Conservation (phyloP, 37 sponge, comb jelly and placozoan genomes). For the Oopsacas minuta region DNA sequence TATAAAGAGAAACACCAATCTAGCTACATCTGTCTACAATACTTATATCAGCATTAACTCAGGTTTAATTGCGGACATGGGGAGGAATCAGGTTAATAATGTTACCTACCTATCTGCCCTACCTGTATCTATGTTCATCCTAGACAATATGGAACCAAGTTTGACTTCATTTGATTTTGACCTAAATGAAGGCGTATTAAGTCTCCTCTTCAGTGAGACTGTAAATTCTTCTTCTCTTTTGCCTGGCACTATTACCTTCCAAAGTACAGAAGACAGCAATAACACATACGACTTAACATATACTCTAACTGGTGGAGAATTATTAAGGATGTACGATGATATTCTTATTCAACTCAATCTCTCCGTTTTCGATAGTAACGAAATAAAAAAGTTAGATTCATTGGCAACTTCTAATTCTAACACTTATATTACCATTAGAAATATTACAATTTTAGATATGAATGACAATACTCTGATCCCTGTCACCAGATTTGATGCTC, state of each 20-base stretch:
- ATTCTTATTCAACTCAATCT: conserved; percentile 3
- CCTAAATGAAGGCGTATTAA: conserved; percentile 47
- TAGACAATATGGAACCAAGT: conserved; percentile 37
- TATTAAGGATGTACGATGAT: conserved; percentile 12
- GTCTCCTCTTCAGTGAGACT: conserved; percentile 56
- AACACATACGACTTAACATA: conserved; percentile 9
- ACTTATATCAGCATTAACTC: conserved; percentile 36
- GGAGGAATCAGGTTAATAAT: conserved; percentile 48
- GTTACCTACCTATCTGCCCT: conserved; percentile 22
- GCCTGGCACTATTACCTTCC: conserved; percentile 32
- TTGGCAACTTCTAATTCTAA: conserved; percentile 27
- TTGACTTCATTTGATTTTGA: conserved; percentile 42
- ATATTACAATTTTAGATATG: conserved; percentile 36
- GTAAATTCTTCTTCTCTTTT: conserved; percentile 37
- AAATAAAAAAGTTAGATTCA: conserved; percentile 26
- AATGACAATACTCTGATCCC: conserved; percentile 31
- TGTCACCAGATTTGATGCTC: conserved; percentile 27
- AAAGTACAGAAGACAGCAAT: conserved; percentile 12
- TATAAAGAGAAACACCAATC: conserved; percentile 34
- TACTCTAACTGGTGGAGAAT: conserved; percentile 28
- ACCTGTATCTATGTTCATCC: neutral
- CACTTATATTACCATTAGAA: conserved; percentile 39
- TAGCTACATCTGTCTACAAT: conserved; percentile 34
- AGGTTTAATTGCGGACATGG: conserved; percentile 49
- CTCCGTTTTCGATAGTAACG: conserved; percentile 35